A percentile compares a stretch with the other conserved stretches of the same genome.
These are phyloP conservation scores for Semicossyphus pulcher DNA, from an alignment of 2,113 vertebrate genomes.

Conservation along the genomic window DNA sequence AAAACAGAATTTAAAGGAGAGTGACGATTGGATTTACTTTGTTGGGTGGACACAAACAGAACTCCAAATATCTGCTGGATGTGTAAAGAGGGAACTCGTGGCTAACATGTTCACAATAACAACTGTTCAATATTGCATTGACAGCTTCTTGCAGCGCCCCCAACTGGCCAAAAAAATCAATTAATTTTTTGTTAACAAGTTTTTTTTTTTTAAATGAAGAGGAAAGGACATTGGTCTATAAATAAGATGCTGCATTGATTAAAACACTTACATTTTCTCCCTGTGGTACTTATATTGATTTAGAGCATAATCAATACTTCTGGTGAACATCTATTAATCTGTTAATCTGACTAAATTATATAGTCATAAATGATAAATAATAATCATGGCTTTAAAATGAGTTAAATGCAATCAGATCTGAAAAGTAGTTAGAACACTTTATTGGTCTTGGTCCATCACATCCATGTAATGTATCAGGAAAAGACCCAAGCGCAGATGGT, in stretches of 20 bases:
- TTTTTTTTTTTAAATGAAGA: background rate
- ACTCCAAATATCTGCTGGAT: background rate
- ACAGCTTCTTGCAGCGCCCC: background rate
- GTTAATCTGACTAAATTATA: too few species aligned
- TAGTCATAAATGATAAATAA: background rate
- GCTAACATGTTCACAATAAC: background rate
- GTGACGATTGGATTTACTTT: background rate
- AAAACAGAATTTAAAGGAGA: too few species aligned
- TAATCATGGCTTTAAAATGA: background rate
- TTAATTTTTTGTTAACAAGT: background rate
- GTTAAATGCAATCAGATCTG: background rate
- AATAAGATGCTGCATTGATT: conserved; percentile 22
- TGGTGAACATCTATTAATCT: conserved; percentile 1
- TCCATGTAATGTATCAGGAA: background rate
- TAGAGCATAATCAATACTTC: conserved; percentile 14
- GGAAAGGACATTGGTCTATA: background rate
- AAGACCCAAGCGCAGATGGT: too few species aligned
- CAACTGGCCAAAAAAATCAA: conserved; percentile 1
- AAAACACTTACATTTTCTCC: background rate
- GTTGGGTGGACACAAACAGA: background rate
- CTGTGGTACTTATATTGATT: conserved; percentile 15
- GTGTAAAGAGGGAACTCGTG: background rate
- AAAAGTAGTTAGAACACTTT: too few species aligned
- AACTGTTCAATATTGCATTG: background rate
- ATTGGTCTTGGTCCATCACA: background rate